Base-by-base conservation (phyloP, 2,797 vertebrate species). In the Microctenopoma lineatum region DNA sequence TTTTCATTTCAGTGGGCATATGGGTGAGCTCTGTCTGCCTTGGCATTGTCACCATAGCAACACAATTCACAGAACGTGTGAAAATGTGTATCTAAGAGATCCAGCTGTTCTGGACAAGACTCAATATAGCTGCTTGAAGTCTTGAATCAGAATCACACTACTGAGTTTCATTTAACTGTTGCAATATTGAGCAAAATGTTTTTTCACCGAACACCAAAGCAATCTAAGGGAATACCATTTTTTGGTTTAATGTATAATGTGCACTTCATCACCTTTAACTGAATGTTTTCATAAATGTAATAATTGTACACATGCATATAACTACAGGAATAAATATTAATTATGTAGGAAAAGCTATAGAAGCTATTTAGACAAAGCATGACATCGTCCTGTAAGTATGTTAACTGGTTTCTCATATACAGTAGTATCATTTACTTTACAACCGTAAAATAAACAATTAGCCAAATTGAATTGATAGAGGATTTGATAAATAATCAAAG, bases 111-210 rank as follows among this genome's bases (percentile, higher is more conserved):
- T 81, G 70, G 77, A 73, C 58, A 46, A 13, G 58, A 69, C 63
- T 79, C 70, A 73, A 67, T 71, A 73, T 84, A 85, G 72, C 84
- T 84, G 84, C 65, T 68, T 79, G 56, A 52, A 72, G 66, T 80
- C 79, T 66, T 63, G 59, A 79, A 57, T 44, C 50, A 73, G 65
- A 77, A 81, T 59, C 66, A 73, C 68, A 60, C 53, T 3, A 25
- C 21, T 56, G 32, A 63, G 42, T 62, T 14, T 16, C 5, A n/a
- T 10, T n/a, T 44, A 44, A 46, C 45, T 42, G 39, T 27, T 47
- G 29, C 18, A 18, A 47, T 32, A 70, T 57, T 61, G 1, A 52
- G 41, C 0, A 51, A 1, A 34, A 47, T 27, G 13, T n/a, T 42
- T 32, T 5, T 57, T 60, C 16, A 16, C 60, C 52, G 39, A 57